A percentile compares a stretch with the other conserved stretches of the same genome.
phyloP scores from a whole-genome alignment of 2,797 vertebrate species.

The Cossypha heuglini region DNA sequence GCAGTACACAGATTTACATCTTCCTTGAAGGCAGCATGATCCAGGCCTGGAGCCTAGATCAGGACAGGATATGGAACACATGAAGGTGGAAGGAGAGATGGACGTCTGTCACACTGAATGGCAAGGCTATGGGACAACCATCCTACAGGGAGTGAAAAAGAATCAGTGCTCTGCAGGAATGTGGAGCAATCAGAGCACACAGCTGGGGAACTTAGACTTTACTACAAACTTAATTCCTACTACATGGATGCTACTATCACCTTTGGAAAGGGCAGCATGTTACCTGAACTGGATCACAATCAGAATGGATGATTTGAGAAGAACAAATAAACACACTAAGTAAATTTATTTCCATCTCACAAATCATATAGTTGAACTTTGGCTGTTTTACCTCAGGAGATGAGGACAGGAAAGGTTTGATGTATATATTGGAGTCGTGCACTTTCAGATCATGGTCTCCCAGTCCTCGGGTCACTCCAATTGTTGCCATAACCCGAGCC shows the following conservation, averaged over 20 bases:
- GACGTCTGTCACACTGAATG: neutral
- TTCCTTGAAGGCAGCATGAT: neutral
- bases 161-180: neutral
- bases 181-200: neutral
- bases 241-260: neutral
- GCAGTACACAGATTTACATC: neutral
- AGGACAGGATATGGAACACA: neutral
- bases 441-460: conserved; percentile 97
- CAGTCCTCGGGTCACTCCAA: conserved; percentile 94
- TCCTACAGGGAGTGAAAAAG: neutral
- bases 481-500: conserved; percentile 97
- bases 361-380: neutral
- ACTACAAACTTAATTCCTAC: neutral
- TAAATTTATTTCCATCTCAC: neutral
- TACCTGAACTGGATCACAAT: neutral
- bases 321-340: neutral
- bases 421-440: conserved; percentile 96
- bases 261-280: neutral
- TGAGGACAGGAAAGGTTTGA: conserved; percentile 96
- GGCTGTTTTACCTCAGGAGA: conserved; percentile 88
- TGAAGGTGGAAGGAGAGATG: neutral
- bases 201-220: neutral
- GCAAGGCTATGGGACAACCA: neutral
- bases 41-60: neutral
- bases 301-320: neutral